Evolutionary conservation across 2,113 vertebrate species (phyloP).

Genomic region (Crotalus horridus): DNA sequence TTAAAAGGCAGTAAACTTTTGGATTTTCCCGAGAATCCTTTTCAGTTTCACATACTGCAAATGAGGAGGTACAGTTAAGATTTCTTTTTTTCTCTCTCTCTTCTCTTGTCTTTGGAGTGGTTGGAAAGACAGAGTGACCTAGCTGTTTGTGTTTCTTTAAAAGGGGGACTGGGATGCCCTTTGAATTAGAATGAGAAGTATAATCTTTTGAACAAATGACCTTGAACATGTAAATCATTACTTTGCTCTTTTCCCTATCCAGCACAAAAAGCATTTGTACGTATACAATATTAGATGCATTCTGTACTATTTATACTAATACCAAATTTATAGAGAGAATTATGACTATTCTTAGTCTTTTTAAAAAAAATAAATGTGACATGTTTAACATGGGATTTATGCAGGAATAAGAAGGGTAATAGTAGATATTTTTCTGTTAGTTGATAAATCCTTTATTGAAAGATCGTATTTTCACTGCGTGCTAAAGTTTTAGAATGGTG

Average conservation of each 20-base stretch:
- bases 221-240: neutral
- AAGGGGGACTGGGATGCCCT: neutral
- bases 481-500: neutral
- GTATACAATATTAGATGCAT: too few species aligned
- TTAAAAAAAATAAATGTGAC: neutral
- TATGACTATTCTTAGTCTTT: neutral
- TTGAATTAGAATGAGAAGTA: constrained; percentile 1
- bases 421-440: constrained; percentile 36
- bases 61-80: neutral
- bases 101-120: neutral
- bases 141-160: neutral
- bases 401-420: neutral
- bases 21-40: neutral
- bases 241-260: neutral
- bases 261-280: neutral
- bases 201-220: neutral
- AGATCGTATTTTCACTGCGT: neutral
- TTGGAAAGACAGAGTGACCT: neutral
- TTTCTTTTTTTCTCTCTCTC: neutral
- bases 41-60: neutral
- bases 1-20: neutral
- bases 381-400: neutral
- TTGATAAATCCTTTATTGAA: neutral
- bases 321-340: neutral
- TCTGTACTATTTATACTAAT: neutral